Percentiles rank a stretch among this genome's conserved stretches.
These are phyloP conservation scores for Drosophila stalkeri DNA, from an alignment of 2,888 invertebrate genomes.

Conservation along the genomic window DNA sequence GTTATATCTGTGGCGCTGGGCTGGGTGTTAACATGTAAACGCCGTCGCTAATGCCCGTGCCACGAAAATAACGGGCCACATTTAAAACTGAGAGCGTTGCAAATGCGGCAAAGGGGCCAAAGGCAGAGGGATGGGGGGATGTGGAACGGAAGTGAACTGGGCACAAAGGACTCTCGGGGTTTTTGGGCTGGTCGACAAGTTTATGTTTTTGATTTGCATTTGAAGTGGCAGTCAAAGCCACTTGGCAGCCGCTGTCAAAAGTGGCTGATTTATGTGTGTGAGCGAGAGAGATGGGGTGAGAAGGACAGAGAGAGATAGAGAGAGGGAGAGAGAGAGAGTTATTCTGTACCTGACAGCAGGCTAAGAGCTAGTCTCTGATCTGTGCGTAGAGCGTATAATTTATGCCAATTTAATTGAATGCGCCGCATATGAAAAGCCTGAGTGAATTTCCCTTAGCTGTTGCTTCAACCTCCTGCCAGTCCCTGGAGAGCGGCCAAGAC, in stretches of 20 bases:
- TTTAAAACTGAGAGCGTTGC: slow-evolving; percentile 45
- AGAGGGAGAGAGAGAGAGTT: neutral
- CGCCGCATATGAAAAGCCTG: slow-evolving; percentile 49
- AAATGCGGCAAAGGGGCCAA: slow-evolving; percentile 24
- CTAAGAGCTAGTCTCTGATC: slow-evolving; percentile 34
- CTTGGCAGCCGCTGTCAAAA: slow-evolving; percentile 60
- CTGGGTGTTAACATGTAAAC: slow-evolving; percentile 52
- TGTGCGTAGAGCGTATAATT: slow-evolving; percentile 67
- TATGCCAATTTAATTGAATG: slow-evolving; percentile 80
- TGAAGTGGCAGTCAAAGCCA: slow-evolving; percentile 48
- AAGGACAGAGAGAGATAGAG: neutral
- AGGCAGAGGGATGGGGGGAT: neutral
- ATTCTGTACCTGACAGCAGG: slow-evolving; percentile 19
- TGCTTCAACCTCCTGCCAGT: neutral
- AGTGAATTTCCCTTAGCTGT: slow-evolving; percentile 3
- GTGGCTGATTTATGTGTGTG: slow-evolving; percentile 63
- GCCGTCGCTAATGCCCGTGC: slow-evolving; percentile 50
- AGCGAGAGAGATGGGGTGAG: neutral
- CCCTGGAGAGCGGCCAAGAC: slow-evolving; percentile 48
- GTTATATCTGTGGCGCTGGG: slow-evolving; percentile 49
- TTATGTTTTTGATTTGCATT: slow-evolving; percentile 74
- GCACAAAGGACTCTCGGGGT: slow-evolving; percentile 3
- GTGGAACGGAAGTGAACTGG: neutral
- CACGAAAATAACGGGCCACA: slow-evolving; percentile 19
- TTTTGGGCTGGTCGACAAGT: slow-evolving; percentile 46